Conservation (phyloP, 1,140 invertebrate species). For the Tribolium castaneum region DNA sequence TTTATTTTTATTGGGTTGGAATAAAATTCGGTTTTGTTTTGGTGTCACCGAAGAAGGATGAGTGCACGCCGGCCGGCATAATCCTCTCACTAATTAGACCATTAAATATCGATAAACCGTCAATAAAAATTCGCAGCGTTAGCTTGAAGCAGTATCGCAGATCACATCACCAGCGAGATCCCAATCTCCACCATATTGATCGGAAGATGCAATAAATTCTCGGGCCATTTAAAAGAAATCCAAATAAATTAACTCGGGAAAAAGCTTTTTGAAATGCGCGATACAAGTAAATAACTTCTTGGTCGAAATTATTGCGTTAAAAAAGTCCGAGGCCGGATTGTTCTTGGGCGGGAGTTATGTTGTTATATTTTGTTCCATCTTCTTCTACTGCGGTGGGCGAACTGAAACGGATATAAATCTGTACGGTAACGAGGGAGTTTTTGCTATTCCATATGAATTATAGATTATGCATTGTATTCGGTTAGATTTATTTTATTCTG, state of each 20-base stretch:
- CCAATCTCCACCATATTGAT: conserved; percentile 42
- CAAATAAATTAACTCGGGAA: conserved; percentile 48
- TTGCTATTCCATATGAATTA: conserved; percentile 56
- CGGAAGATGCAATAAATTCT: conserved; percentile 50
- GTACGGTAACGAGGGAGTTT: conserved; percentile 34
- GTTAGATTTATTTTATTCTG: conserved; percentile 57
- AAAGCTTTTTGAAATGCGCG: conserved; percentile 24
- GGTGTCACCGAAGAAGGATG: neutral
- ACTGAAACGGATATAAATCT: conserved; percentile 37
- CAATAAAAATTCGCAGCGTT: conserved; percentile 27
- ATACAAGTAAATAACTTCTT: conserved; percentile 29
- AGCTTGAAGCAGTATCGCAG: conserved; percentile 7
- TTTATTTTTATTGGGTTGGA: neutral
- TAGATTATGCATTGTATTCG: conserved; percentile 60
- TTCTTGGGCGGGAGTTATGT: conserved; percentile 58
- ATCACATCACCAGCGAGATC: conserved; percentile 24
- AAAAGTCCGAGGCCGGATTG: conserved; percentile 38
- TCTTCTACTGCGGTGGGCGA: conserved; percentile 31
- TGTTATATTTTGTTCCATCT: conserved; percentile 43
- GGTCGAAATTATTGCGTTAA: conserved; percentile 11
- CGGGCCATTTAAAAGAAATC: conserved; percentile 45
- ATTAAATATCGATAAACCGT: conserved; percentile 28
- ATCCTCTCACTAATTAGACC: conserved; percentile 18
- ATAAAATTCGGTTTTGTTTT: conserved; percentile 18
- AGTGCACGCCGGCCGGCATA: neutral